These are phyloP conservation scores for Catostomus latipinnis DNA, from an alignment of 2,797 vertebrate species.

Conservation along the genomic window DNA sequence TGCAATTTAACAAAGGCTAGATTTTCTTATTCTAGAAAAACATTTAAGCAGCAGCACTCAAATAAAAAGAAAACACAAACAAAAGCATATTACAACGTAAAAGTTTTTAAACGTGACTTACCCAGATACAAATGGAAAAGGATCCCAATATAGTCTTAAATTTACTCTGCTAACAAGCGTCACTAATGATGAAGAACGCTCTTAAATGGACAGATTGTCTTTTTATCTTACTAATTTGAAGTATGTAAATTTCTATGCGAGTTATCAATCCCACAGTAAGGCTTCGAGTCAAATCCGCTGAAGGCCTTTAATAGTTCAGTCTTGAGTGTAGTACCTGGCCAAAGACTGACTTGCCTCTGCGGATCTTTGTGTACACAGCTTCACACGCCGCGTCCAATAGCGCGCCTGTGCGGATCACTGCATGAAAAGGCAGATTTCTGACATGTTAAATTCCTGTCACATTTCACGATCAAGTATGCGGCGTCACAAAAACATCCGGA, in stretches of 20 bases:
- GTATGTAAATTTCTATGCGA: not conserved
- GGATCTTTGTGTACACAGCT: not conserved
- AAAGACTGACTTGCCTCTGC: slow-evolving; percentile 5
- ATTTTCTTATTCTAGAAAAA: not conserved
- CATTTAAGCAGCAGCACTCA: not conserved
- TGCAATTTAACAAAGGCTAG: not conserved
- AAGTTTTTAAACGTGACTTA: slow-evolving; percentile 2
- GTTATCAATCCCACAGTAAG: not conserved
- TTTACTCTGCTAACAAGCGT: not conserved
- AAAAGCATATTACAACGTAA: not conserved
- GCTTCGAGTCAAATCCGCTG: not conserved
- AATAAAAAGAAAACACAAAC: too few relatives aligned
- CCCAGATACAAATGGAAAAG: slow-evolving; percentile 9
- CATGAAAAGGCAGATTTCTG: not conserved
- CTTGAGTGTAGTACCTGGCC: slow-evolving; percentile 9
- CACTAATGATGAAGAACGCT: not conserved
- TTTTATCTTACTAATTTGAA: not conserved
- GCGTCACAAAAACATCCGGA: too few relatives aligned
- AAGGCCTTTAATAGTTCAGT: slow-evolving; percentile 1
- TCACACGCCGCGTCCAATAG: slow-evolving; percentile 11
- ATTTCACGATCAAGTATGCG: too few relatives aligned
- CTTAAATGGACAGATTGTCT: not conserved
- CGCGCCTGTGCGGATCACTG: not conserved
- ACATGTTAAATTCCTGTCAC: too few relatives aligned
- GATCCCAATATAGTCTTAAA: not conserved